phyloP scores from a whole-genome alignment of 2,888 invertebrate species.

The Laspeyria flexula region DNA sequence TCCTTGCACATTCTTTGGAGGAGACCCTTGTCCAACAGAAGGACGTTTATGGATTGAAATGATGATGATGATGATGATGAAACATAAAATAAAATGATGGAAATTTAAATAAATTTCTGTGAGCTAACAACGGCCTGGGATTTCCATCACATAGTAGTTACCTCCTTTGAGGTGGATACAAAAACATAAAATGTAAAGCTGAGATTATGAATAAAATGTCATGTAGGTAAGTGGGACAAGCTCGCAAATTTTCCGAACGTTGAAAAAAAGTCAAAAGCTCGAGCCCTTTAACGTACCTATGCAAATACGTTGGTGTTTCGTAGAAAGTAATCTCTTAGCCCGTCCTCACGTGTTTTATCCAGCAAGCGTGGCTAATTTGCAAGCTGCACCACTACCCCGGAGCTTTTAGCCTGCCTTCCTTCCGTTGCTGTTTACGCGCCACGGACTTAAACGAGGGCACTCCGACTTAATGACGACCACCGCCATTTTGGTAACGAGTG shows the following conservation, averaged over 20 bases:
- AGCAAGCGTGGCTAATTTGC: conserved; percentile 78
- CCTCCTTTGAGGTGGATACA: conserved; percentile 13
- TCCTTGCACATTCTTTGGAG: too few relatives aligned
- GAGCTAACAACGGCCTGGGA: too few relatives aligned
- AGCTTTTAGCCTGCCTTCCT: conserved; percentile 78
- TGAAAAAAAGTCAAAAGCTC: conserved; percentile 37
- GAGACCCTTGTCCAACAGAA: too few relatives aligned
- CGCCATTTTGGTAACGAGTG: conserved; percentile 71
- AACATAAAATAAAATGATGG: too few relatives aligned
- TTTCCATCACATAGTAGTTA: too few relatives aligned
- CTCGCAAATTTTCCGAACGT: conserved; percentile 28
- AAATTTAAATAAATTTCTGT: too few relatives aligned
- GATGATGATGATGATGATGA: too few relatives aligned
- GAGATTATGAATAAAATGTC: conserved; percentile 24
- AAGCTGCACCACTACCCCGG: conserved; percentile 66
- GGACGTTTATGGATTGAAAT: too few relatives aligned
- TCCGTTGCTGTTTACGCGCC: conserved; percentile 74
- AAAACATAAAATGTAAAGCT: conserved; percentile 11
- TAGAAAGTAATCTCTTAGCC: conserved; percentile 73
- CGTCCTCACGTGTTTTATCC: conserved; percentile 68
- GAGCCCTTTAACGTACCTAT: conserved; percentile 40
- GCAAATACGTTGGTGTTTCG: conserved; percentile 58
- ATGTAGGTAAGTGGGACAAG: conserved; percentile 34
- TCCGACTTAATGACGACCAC: conserved; percentile 77
- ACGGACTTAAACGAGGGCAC: conserved; percentile 77